Percentiles rank a stretch among this genome's conserved stretches.
These are phyloP conservation scores for Cancer borealis DNA, from an alignment of 2,888 invertebrate species.

Conservation along the genomic window DNA sequence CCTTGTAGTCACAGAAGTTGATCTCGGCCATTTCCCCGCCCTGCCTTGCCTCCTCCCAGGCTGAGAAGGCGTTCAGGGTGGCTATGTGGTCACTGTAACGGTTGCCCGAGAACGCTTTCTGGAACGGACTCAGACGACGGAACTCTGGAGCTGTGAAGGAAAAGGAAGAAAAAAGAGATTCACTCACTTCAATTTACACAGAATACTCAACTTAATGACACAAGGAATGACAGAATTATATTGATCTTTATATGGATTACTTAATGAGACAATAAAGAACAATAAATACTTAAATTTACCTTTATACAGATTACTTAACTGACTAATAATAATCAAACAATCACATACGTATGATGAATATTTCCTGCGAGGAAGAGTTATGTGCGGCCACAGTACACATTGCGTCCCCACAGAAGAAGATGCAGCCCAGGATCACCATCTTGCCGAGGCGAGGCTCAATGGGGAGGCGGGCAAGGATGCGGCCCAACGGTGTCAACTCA, in stretches of 20 bases:
- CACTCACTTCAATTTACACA: too few species aligned
- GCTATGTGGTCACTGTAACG: constrained; percentile 97
- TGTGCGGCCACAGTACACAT: constrained; percentile 96
- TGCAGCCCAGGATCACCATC: constrained; percentile 96
- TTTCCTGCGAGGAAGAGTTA: constrained; percentile 96
- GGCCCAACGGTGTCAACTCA: constrained; percentile 94
- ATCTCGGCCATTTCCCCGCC: constrained; percentile 85
- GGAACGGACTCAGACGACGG: constrained; percentile 89
- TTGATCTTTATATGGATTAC: too few species aligned
- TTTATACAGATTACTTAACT: too few species aligned
- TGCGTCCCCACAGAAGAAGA: constrained; percentile 94
- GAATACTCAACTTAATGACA: too few species aligned
- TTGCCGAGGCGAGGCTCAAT: constrained; percentile 98
- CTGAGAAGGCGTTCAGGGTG: constrained; percentile 93
- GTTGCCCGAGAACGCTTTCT: constrained; percentile 91
- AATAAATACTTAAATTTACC: too few species aligned
- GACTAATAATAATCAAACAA: not conserved
- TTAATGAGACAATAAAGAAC: too few species aligned
- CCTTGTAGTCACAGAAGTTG: constrained; percentile 94
- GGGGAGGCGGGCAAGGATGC: constrained; percentile 94
- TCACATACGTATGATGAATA: constrained; percentile 89
- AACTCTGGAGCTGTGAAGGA: constrained; percentile 79
- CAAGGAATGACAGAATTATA: too few species aligned
- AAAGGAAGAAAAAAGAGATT: not conserved
- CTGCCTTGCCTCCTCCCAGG: constrained; percentile 82